Percentiles rank a stretch among this genome's conserved stretches.
phyloP scores from a whole-genome alignment of 2,888 invertebrate species.

The Oegoconia quadripuncta region DNA sequence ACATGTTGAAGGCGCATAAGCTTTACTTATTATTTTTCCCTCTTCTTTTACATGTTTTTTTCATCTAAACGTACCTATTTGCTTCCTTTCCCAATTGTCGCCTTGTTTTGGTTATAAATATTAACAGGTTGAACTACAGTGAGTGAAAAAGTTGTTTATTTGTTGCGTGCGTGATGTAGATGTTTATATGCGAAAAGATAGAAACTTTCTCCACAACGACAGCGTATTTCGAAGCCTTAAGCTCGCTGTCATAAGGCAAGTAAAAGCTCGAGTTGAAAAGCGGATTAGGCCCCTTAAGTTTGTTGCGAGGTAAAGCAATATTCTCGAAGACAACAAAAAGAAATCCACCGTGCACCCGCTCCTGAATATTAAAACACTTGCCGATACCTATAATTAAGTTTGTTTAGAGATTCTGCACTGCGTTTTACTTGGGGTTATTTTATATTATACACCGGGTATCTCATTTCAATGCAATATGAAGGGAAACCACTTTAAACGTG shows the following conservation, averaged over 20 bases:
- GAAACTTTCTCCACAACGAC: slow-evolving; percentile 54
- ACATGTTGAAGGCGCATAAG: slow-evolving; percentile 53
- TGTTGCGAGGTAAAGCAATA: slow-evolving; percentile 69
- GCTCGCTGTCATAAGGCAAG: slow-evolving; percentile 70
- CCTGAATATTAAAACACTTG: slow-evolving; percentile 51
- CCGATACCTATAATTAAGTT: slow-evolving; percentile 44
- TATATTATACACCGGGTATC: too few species aligned
- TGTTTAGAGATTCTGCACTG: slow-evolving; percentile 27
- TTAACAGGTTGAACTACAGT: slow-evolving; percentile 3
- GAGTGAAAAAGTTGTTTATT: background rate
- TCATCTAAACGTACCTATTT: slow-evolving; percentile 14
- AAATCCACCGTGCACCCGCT: slow-evolving; percentile 45
- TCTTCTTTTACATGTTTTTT: slow-evolving; percentile 21
- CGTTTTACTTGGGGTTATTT: slow-evolving; percentile 9
- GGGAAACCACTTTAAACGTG: too few species aligned
- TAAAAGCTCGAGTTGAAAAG: slow-evolving; percentile 68
- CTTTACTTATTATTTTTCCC: slow-evolving; percentile 49
- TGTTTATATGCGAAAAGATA: slow-evolving; percentile 53
- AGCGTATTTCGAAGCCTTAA: slow-evolving; percentile 56
- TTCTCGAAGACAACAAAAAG: slow-evolving; percentile 58
- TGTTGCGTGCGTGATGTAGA: slow-evolving; percentile 17
- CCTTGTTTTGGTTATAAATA: background rate
- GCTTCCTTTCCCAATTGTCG: background rate
- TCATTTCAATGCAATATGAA: too few species aligned
- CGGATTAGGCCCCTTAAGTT: slow-evolving; percentile 72